phyloP scores from a whole-genome alignment of 2,113 vertebrate genomes.

The Pogonocichla stellata region DNA sequence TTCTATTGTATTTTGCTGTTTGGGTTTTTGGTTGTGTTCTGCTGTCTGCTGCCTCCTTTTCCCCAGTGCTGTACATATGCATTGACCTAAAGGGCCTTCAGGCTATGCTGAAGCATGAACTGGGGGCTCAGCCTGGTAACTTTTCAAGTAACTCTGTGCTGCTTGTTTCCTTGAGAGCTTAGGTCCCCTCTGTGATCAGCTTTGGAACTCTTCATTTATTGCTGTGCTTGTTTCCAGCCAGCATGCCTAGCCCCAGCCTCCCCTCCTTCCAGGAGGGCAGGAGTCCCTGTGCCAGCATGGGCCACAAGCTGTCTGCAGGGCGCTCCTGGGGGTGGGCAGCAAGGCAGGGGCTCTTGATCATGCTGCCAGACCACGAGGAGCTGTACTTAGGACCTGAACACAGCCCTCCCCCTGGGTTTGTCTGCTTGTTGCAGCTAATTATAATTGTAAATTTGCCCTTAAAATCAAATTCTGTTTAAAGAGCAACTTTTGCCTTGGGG shows the following conservation, averaged over 20 bases:
- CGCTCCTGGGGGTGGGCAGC: accelerated
- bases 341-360: background rate
- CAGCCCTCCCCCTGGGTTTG: constrained; percentile 55
- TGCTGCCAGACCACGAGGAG: background rate
- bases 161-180: background rate
- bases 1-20: background rate
- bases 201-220: background rate
- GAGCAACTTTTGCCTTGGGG: constrained; percentile 72
- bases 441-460: constrained; percentile 72
- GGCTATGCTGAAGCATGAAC: background rate
- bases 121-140: background rate
- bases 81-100: background rate
- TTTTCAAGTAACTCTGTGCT: background rate
- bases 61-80: background rate
- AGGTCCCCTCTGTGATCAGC: background rate
- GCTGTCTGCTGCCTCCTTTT: background rate
- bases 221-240: background rate
- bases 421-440: constrained; percentile 63
- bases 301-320: background rate
- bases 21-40: background rate
- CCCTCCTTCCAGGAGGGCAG: background rate
- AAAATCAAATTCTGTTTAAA: constrained; percentile 72
- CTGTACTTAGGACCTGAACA: constrained; percentile 5
- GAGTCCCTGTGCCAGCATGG: background rate
- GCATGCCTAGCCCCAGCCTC: background rate